Base-by-base conservation (phyloP, 1,140 invertebrate genomes). In the Arctopsyche grandis region DNA sequence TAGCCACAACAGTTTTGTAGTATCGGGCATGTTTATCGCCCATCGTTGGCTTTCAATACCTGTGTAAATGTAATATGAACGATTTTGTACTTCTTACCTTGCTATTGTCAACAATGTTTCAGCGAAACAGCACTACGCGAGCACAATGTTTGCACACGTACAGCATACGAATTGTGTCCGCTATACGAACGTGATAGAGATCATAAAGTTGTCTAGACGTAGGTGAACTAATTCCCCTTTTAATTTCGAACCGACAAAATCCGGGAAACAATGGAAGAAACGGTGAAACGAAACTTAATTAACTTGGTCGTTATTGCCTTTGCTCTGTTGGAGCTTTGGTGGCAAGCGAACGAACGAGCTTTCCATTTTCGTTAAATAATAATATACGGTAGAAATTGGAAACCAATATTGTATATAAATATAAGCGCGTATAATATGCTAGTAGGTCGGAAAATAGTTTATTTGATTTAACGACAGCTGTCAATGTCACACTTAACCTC, bases 151-250 rank as follows among this genome's bases (percentile, higher is more conserved):
- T 52, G 7, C 1, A 9, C 48, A 52, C 12, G 48, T 60, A 60
- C 21, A 60, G 19, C 29, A 38, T 7, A 38, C 29, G 29, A 38
- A 38, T 38, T 1, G 29, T 38, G 7, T 38, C 7, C 29, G 29
- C 29, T 38, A 38, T 38, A 38, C 29, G 29, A 4, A 38, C 7
- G 29, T 38, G n/a, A 38, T 38, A 38, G 56, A 60, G n/a, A 60
- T 60, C 56, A 60, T 60, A 60, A 60, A 60, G 56, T 60, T 19
- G 56, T 19, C 16, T 60, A 21, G 16, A 60, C 56, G 9, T 60
- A 60, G n/a, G 21, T 21, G 56, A 60, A 19, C 56, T 60, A 60
- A 60, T 60, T 60, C 16, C 56, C 16, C 56, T n/a, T 60, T 60
- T 60, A 60, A 60, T 60, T 19, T 19, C 16, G 9, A 9, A 60